Evolutionary conservation across 2,113 vertebrate species (phyloP), one percentile per base, ranked within the genome.

Genomic region (Diadophis punctatus): DNA sequence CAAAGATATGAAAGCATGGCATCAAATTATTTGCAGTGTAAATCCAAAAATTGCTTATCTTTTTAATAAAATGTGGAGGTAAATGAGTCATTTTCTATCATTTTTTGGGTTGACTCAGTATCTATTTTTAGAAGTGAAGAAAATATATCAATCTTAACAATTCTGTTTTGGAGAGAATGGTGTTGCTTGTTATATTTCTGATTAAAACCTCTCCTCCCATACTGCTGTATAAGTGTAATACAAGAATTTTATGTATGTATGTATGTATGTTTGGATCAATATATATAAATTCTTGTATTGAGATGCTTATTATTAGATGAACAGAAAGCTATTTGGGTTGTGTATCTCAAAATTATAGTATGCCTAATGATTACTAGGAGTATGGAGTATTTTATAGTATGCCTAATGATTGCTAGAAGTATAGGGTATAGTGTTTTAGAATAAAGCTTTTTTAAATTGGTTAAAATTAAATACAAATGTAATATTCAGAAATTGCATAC

Each of bases 31-130:
- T 92, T 93, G 92, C 93, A 94, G 91, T 94, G 1, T 55, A 90
- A 34, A 20, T 95, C 85, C 92, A 90, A 23, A 90, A 91, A 34
- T 14, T 92, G 87, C 92, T 95, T 95, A 58, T 93, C 94, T 92
- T 95, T 93, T 96, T 51, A 94, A 95, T 94, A 74, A 93, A 96
- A 96, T 96, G 92, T 95, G 4, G 86, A 97, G 96, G 95, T 95
- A 97, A 95, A 96, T 97, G 97, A 97, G 96, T 97, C 97, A 96
- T 95, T 97, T 49, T 96, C 95, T 92, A 94, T 97, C 95, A 95
- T 97, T 97, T 97, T 96, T 95, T 96, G 86, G 96, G 96, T 97
- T 97, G 97, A 98, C 93, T 97, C 97, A 98, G 96, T 93, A 95
- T 95, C 97, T 97, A 95, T 97, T 97, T 97, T 98, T 97, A 97